Conservation (phyloP, 2,888 invertebrate species). For the Chelonus formosanus region DNA sequence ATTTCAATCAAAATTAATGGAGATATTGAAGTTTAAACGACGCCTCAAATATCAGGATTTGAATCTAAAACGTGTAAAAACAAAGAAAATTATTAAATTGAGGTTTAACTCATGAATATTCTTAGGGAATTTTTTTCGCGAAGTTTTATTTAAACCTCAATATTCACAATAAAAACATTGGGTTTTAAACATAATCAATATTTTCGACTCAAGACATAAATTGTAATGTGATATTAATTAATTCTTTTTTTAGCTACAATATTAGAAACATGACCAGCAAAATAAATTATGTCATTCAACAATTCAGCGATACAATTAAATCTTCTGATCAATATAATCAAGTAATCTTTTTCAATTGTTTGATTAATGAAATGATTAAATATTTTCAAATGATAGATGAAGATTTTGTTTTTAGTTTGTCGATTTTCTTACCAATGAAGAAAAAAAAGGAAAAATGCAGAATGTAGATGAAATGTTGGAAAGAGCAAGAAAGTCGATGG, state of each 20-base stretch:
- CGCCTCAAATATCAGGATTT: too few species aligned
- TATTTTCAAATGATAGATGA: background rate
- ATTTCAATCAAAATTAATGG: too few species aligned
- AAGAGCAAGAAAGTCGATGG: slow-evolving; percentile 5
- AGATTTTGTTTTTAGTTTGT: slow-evolving; percentile 17
- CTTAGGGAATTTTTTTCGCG: too few species aligned
- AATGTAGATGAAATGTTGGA: background rate
- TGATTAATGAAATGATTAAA: background rate
- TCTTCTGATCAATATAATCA: slow-evolving; percentile 25
- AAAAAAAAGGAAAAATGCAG: slow-evolving; percentile 14
- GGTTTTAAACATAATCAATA: background rate
- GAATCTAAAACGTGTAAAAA: too few species aligned
- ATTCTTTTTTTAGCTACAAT: slow-evolving; percentile 12
- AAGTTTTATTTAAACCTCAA: too few species aligned
- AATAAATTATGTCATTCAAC: background rate
- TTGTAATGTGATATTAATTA: background rate
- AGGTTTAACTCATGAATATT: too few species aligned
- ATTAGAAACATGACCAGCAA: background rate
- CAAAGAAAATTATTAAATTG: too few species aligned
- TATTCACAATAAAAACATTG: too few species aligned
- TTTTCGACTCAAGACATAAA: background rate
- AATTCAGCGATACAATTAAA: slow-evolving; percentile 9
- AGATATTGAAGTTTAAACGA: too few species aligned
- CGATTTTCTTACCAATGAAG: slow-evolving; percentile 18
- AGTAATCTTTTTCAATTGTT: background rate